phyloP scores from a whole-genome alignment of 2,113 vertebrate species.

The Heliornis fulica region DNA sequence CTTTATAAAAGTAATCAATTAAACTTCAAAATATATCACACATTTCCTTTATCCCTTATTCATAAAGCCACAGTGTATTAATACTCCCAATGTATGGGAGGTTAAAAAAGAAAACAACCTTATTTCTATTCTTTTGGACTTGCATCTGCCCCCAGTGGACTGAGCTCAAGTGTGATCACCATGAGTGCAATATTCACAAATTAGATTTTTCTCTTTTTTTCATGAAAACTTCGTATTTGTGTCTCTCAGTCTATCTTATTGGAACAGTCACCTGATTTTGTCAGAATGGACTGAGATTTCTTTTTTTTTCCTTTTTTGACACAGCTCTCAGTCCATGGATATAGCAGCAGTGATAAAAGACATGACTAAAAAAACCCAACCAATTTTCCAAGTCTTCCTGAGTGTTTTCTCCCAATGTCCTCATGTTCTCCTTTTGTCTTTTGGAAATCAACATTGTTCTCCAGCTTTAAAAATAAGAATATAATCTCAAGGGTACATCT shows the following conservation, averaged over 20 bases:
- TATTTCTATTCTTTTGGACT: background rate
- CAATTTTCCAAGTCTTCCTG: background rate
- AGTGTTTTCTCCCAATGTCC: fast-evolving
- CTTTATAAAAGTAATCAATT: background rate
- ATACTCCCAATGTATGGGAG: background rate
- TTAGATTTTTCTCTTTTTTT: background rate
- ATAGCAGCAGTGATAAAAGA: background rate
- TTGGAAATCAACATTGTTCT: background rate
- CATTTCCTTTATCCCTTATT: background rate
- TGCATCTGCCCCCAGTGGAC: background rate
- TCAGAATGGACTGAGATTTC: background rate
- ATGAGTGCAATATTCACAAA: fast-evolving
- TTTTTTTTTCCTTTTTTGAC: background rate
- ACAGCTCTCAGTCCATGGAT: background rate
- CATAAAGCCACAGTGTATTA: background rate
- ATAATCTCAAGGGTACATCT: background rate
- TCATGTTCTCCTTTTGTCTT: background rate
- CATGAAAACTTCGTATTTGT: background rate
- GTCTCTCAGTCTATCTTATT: background rate
- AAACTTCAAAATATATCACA: background rate
- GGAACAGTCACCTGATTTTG: background rate
- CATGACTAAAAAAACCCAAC: too few species aligned
- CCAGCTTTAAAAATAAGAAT: background rate
- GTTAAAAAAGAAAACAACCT: background rate
- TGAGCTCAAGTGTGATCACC: background rate